Evolutionary conservation across 2,888 invertebrate species (phyloP), one percentile per base, ranked within the genome.

Genomic region (Lochmaea capreae): DNA sequence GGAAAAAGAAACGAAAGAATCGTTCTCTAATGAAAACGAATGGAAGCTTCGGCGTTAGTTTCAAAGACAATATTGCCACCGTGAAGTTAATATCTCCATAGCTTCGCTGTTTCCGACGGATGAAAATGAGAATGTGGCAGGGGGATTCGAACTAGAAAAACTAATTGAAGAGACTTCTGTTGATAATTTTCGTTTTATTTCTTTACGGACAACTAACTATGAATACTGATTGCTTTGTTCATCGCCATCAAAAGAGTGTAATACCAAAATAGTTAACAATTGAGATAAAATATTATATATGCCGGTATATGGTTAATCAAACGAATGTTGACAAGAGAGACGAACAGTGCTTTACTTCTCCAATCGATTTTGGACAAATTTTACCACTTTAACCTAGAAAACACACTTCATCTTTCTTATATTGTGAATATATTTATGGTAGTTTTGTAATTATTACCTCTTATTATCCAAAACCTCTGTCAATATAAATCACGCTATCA

Each of bases 11-110:
- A 81, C 79, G 81, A 77, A 82, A 78, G 80, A 82, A 83, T 82
- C 80, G 83, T 80, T 74, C 67, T 81, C 81, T 83, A 83, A 83
- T 83, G 83, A 83, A 82, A 83, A 83, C 82, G 83, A 83, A 83
- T 83, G 82, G 79, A 77, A 75, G 72, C 61, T 58, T 63, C 76
- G 77, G 77, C 79, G 80, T 77, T 80, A 79, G 79, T 80, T 77
- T 77, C 79, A 81, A 81, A 83, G 81, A 83, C 83, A 83, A 83
- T 83, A 82, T 82, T 80, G 80, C 80, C 76, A 76, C 78, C 74
- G 75, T 73, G 71, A 76, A 77, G 77, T 79, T 78, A 81, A 81
- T 81, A 80, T 78, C 77, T 78, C 75, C 73, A 80, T 80, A 70
- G 74, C 70, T 76, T 72, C 72, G 74, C 65, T 72, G 59, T 67